phyloP scores from a whole-genome alignment of 2,888 invertebrate genomes.

The Poecilus cupreus region DNA sequence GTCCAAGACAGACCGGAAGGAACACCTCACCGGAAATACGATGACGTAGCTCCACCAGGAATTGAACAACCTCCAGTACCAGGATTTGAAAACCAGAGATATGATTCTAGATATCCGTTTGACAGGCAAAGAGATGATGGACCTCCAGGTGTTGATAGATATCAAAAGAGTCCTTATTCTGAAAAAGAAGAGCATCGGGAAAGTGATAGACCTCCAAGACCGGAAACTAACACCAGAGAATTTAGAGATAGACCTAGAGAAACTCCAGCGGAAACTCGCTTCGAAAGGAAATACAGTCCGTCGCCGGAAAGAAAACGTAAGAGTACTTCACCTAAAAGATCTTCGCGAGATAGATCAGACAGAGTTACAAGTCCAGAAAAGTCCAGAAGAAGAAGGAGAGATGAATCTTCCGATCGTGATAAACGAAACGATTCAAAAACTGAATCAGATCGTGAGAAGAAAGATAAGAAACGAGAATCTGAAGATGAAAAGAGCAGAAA shows the following conservation, averaged over 20 bases:
- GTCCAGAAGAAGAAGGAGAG: conserved; percentile 68
- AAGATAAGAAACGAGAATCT: conserved; percentile 68
- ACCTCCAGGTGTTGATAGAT: conserved; percentile 63
- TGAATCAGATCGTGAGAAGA: conserved; percentile 62
- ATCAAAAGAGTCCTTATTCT: conserved; percentile 57
- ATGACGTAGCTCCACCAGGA: conserved; percentile 78
- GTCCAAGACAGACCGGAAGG: conserved; percentile 54
- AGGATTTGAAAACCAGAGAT: conserved; percentile 77
- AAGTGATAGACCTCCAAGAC: conserved; percentile 45
- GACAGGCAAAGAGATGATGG: conserved; percentile 60
- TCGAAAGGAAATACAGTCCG: conserved; percentile 71
- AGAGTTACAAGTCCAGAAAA: conserved; percentile 67
- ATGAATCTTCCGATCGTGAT: conserved; percentile 69
- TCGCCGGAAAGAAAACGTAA: conserved; percentile 63
- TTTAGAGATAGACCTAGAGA: conserved; percentile 67
- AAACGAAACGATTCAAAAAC: conserved; percentile 63
- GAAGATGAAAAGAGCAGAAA: conserved; percentile 67
- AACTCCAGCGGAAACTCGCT: conserved; percentile 64
- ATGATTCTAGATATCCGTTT: conserved; percentile 68
- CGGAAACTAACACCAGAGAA: conserved; percentile 55
- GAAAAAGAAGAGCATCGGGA: conserved; percentile 46
- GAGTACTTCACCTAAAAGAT: conserved; percentile 59
- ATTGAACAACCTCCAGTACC: conserved; percentile 79
- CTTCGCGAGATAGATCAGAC: conserved; percentile 63
- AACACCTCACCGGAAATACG: conserved; percentile 69